phyloP scores from a whole-genome alignment of 2,113 vertebrate genomes.

The Sitta europaea region DNA sequence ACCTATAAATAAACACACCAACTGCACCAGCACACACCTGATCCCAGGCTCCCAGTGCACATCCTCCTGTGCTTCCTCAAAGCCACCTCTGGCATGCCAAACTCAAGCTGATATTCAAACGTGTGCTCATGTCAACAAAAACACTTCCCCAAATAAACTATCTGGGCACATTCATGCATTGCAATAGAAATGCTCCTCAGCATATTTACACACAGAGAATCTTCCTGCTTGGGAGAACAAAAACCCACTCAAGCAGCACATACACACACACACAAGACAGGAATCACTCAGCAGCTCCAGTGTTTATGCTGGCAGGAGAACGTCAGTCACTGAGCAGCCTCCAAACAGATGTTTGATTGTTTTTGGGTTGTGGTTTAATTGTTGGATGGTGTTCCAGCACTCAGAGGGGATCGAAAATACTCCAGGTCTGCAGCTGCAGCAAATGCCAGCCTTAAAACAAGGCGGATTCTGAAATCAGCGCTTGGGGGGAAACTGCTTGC shows the following conservation, averaged over 20 bases:
- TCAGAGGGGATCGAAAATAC: conserved; percentile 76
- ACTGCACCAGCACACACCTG: background rate
- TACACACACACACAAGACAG: conserved; percentile 34
- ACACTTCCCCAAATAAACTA: background rate
- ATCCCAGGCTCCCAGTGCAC: background rate
- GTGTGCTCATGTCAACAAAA: background rate
- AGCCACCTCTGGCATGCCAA: background rate
- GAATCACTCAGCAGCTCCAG: conserved; percentile 59
- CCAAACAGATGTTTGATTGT: conserved; percentile 94
- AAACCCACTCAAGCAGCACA: background rate
- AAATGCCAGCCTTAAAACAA: conserved; percentile 74
- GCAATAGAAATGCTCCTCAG: background rate
- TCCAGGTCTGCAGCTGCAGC: conserved; percentile 83
- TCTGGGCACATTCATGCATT: background rate
- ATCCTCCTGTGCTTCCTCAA: background rate
- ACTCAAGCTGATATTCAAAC: background rate
- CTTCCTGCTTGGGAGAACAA: background rate
- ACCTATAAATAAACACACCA: background rate
- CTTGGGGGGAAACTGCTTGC: conserved; percentile 71
- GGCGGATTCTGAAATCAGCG: conserved; percentile 68
- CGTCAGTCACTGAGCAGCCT: conserved; percentile 74
- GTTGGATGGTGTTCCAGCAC: conserved; percentile 84
- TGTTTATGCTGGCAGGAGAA: conserved; percentile 76
- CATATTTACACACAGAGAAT: background rate
- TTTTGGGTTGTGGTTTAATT: conserved; percentile 87